Evolutionary conservation across 2,113 vertebrate genomes (phyloP), one percentile per base, ranked within the genome.

Genomic region (Silurus meridionalis): DNA sequence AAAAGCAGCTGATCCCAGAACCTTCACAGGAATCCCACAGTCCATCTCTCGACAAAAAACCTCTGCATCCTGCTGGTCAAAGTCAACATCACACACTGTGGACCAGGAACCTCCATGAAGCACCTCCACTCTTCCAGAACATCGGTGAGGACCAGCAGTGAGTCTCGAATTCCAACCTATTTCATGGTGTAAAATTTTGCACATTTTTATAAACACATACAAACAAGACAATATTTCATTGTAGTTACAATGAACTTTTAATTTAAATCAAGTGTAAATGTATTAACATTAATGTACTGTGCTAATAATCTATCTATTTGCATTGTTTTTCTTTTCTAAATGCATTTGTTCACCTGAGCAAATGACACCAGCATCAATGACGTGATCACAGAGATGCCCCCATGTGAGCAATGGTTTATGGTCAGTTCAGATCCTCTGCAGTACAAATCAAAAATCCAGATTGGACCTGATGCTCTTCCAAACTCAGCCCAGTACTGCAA

Each of bases 51-150:
- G 78, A 77, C 28, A 37, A 1, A 37, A 1, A 37, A 37, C 28
- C 28, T 37, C 28, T 37, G 28, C 28, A 37, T 53, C 63, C 67
- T 46, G 58, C 86, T 69, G 89, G 66, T 89, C 81, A 88, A 90
- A 91, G 58, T 19, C 67, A 72, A 52, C 82, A 87, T 87, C 82
- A 80, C 88, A 87, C 53, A 89, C 82, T 55, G 85, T 84, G 57
- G 48, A 28, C 85, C 85, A 87, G 74, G 66, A 63, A 57, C 15
- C 52, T 25, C 55, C 53, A 48, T 80, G 53, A 17, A 11, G 28
- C 52, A 87, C 61, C 82, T 89, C 75, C 75, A 88, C 80, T 81
- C 84, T 81, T 15, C 87, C 86, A 71, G 83, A 83, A 57, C 87
- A 88, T 14, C 6, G 46, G 37, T 81, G 55, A 72, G 55, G 79